Conservation (phyloP, 2,888 invertebrate species). For the Papilio protenor region DNA sequence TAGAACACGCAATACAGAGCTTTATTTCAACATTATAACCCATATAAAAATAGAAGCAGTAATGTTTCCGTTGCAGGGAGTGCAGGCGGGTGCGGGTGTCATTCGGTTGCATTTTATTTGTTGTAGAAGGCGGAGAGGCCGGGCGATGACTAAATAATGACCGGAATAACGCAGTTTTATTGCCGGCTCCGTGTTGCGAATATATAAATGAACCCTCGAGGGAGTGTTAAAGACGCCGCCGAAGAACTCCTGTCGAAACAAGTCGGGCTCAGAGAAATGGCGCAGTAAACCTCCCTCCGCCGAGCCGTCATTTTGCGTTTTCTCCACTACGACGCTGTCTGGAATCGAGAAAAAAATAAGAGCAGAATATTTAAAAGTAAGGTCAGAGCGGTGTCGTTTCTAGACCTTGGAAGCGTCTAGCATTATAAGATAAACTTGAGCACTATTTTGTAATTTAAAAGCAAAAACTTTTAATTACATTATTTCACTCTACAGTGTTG, state of each 20-base stretch:
- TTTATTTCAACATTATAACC: slow-evolving; percentile 31
- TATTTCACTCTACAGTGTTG: background rate
- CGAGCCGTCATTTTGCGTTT: slow-evolving; percentile 76
- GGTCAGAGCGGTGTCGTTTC: slow-evolving; percentile 9
- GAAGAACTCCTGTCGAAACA: slow-evolving; percentile 81
- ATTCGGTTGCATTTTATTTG: slow-evolving; percentile 79
- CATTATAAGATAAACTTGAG: background rate
- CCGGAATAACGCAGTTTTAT: slow-evolving; percentile 83
- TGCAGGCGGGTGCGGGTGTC: slow-evolving; percentile 56
- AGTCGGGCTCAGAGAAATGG: slow-evolving; percentile 78
- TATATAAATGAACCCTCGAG: slow-evolving; percentile 82
- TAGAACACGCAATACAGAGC: slow-evolving; percentile 11
- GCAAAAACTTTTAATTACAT: slow-evolving; percentile 10
- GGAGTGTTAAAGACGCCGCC: slow-evolving; percentile 83
- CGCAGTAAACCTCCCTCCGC: slow-evolving; percentile 80
- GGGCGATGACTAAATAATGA: slow-evolving; percentile 84
- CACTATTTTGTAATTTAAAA: slow-evolving; percentile 3
- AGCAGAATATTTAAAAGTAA: slow-evolving; percentile 46
- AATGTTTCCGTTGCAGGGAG: slow-evolving; percentile 36
- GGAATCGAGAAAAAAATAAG: slow-evolving; percentile 67
- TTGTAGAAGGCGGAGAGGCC: slow-evolving; percentile 63
- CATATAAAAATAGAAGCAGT: slow-evolving; percentile 31
- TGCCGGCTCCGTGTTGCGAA: slow-evolving; percentile 82
- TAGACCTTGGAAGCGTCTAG: background rate
- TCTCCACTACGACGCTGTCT: slow-evolving; percentile 64